Conservation (phyloP, 2,113 vertebrate species). For the Chamaetylas fuelleborni region DNA sequence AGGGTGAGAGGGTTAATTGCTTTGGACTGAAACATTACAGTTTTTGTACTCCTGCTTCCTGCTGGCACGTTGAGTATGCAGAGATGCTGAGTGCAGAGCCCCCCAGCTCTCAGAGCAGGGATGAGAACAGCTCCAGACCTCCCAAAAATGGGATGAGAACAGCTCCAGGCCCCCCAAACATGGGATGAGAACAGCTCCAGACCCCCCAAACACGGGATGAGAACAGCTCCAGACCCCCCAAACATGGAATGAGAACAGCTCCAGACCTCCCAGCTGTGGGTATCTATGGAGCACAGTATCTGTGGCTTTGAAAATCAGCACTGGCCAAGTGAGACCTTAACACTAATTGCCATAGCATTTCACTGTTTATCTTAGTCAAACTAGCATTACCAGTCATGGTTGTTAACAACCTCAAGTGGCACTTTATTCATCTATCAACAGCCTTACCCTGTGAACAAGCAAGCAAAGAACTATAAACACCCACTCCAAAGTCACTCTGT, state of each 20-base stretch:
- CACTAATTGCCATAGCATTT: conserved; percentile 38
- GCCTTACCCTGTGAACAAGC: conserved; percentile 48
- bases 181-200: neutral
- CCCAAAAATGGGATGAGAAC: too few species aligned
- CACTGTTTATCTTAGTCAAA: conserved; percentile 55
- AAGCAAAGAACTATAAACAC: conserved; percentile 59
- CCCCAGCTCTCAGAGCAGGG: neutral
- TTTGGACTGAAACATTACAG: neutral
- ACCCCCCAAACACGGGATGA: too few species aligned
- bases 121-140: neutral
- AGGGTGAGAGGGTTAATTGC: conserved; percentile 29
- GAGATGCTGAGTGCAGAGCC: neutral
- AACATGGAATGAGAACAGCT: neutral
- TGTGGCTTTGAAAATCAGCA: conserved; percentile 17
- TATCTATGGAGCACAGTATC: neutral
- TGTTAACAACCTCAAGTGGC: conserved; percentile 69
- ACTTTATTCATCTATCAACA: conserved; percentile 68
- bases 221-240: too few species aligned
- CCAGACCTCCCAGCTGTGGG: neutral
- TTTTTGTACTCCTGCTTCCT: neutral
- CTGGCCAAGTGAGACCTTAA: conserved; percentile 37
- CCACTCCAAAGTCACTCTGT: conserved; percentile 53
- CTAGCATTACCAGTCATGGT: conserved; percentile 25
- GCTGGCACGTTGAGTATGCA: neutral
- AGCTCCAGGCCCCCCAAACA: too few species aligned